Evolutionary conservation across 2,888 invertebrate species (phyloP), one percentile per base, ranked within the genome.

Genomic region (Brachypterus glaber): DNA sequence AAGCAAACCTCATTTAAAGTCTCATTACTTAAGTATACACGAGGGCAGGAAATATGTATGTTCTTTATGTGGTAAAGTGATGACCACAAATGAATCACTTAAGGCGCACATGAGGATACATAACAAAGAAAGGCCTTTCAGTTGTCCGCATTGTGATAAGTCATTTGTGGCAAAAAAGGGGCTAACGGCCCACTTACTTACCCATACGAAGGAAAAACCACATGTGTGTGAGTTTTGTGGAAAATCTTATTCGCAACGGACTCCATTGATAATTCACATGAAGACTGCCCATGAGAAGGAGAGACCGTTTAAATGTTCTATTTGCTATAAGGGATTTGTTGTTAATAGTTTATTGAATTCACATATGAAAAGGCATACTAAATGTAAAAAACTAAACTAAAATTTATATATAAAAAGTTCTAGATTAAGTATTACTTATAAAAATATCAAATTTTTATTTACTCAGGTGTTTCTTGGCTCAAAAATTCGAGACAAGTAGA

Each of bases 251-350:
- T 7, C 8, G 14, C 8, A 4, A 4, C 11, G 64, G 2, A 63
- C 66, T 39, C 67, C 67, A 42, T 52, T 70, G n/a, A 53, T 63
- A 5, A 62, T 67, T 52, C 71, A 71, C 45, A 52, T 64, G 35
- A 52, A 69, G 7, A 21, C 21, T 5, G 63, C 64, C 4, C 71
- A 77, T 62, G 72, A 74, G 60, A 68, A 75, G 1, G 74, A 75
- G 63, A 69, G 71, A 57, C 75, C 76, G 30, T 72, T 76, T 62
- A 67, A 71, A 35, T 64, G 64, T 37, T 50, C 54, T 17, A 46
- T 60, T 4, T 64, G 64, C 38, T 47, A 49, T 7, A 62, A 55
- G 43, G 60, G 60, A 2, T 63, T 62, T 40, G 56, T 58, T 33
- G 59, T 62, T 7, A 60, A 60, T 41, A 15, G 27, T 18, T 13